Conservation (phyloP, 2,113 vertebrate genomes). For the Oceanodroma tethys region DNA sequence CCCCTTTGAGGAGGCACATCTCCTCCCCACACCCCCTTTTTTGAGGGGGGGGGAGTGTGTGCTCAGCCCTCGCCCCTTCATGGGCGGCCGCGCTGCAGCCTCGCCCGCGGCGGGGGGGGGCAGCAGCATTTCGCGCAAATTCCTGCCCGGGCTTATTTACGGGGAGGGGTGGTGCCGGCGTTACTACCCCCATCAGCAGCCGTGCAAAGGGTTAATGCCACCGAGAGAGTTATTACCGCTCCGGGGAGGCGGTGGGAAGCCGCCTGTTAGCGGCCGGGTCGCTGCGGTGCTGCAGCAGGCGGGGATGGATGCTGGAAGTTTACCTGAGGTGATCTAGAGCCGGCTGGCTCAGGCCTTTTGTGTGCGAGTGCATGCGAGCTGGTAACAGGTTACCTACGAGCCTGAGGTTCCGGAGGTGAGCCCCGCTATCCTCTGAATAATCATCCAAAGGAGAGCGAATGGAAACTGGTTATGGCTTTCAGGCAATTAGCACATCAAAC, state of each 20-base stretch:
- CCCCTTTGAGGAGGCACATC: not conserved
- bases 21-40: not conserved
- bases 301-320: not conserved
- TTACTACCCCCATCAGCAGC: not conserved
- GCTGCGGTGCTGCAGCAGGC: not conserved
- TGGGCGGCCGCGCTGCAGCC: not conserved
- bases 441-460: not conserved
- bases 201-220: not conserved
- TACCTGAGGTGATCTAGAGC: not conserved
- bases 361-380: not conserved
- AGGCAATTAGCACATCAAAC: slow-evolving; percentile 58
- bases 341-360: not conserved
- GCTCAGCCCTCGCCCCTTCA: not conserved
- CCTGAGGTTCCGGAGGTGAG: not conserved
- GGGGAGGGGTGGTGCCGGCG: not conserved
- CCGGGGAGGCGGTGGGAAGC: not conserved
- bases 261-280: not conserved
- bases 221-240: not conserved
- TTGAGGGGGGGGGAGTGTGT: no score
- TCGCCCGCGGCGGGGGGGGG: not conserved
- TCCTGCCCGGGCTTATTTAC: not conserved
- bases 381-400: not conserved
- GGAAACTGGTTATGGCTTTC: not conserved
- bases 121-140: slow-evolving; percentile 48
- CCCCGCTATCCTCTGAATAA: not conserved